phyloP scores from a whole-genome alignment of 2,797 vertebrate genomes.

The Merluccius polli region DNA sequence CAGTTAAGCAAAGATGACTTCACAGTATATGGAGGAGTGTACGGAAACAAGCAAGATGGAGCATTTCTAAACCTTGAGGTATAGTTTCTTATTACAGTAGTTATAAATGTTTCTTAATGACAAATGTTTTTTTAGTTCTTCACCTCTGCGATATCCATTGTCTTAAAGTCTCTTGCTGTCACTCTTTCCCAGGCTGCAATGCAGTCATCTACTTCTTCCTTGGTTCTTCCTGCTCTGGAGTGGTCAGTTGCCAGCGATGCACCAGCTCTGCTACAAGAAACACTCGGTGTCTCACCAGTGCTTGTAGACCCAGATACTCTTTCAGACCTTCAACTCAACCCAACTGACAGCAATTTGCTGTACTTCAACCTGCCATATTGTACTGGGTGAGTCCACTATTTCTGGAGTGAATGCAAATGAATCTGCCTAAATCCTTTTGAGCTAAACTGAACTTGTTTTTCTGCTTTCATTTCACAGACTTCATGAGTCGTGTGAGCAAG shows the following conservation, averaged over 20 bases:
- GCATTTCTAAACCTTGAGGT: slow-evolving; percentile 83
- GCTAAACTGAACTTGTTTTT: neutral
- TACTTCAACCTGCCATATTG: slow-evolving; percentile 79
- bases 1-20: slow-evolving; percentile 89
- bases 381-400: slow-evolving; percentile 57
- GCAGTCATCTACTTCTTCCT: slow-evolving; percentile 69
- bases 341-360: slow-evolving; percentile 74
- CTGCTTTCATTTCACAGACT: slow-evolving; percentile 52
- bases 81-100: slow-evolving; percentile 35
- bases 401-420: neutral
- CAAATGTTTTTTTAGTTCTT: neutral
- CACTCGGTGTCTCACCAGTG: slow-evolving; percentile 73
- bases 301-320: slow-evolving; percentile 75
- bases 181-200: slow-evolving; percentile 70
- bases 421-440: neutral
- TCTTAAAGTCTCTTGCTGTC: neutral
- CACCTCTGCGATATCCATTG: neutral
- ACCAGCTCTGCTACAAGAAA: slow-evolving; percentile 73
- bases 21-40: slow-evolving; percentile 82
- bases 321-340: slow-evolving; percentile 72
- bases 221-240: slow-evolving; percentile 78
- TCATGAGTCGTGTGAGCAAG: slow-evolving; percentile 70
- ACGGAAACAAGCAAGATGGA: slow-evolving; percentile 83
- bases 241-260: slow-evolving; percentile 74
- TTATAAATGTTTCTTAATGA: neutral